Evolutionary conservation across 2,113 vertebrate genomes (phyloP).

Genomic region (Nanorana parkeri): DNA sequence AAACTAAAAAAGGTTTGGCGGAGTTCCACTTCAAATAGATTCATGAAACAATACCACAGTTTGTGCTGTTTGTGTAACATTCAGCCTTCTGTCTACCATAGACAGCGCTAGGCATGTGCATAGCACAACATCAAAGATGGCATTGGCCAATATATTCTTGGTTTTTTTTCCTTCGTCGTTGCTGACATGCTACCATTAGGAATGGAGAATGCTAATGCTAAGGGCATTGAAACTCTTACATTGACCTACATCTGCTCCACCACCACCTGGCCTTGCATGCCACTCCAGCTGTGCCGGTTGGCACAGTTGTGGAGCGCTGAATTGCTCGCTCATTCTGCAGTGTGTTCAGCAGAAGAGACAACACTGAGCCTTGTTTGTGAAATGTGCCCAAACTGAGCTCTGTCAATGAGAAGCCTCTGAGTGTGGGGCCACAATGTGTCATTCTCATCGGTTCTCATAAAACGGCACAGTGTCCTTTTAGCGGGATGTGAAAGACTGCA

Average conservation of each 20-base stretch:
- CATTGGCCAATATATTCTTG: too few relatives aligned
- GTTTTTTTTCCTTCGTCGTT: too few relatives aligned
- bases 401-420: constrained; percentile 46
- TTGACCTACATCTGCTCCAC: constrained; percentile 18
- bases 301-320: constrained; percentile 9
- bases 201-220: not conserved
- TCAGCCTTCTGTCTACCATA: too few relatives aligned
- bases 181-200: too few relatives aligned
- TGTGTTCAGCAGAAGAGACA: constrained; percentile 28
- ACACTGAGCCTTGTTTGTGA: constrained; percentile 49
- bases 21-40: too few relatives aligned
- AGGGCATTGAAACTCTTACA: not conserved
- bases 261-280: constrained; percentile 20
- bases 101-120: too few relatives aligned
- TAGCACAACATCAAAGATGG: too few relatives aligned
- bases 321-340: constrained; percentile 36
- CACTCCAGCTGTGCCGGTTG: constrained; percentile 38
- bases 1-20: too few relatives aligned
- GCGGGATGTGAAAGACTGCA: constrained; percentile 29
- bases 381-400: constrained; percentile 43
- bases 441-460: constrained; percentile 37
- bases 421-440: constrained; percentile 48
- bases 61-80: too few relatives aligned
- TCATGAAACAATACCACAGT: too few relatives aligned
- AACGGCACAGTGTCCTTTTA: constrained; percentile 31